A percentile compares a stretch with the other conserved stretches of the same genome.
These are phyloP conservation scores for Macropus fuliginosus DNA, from an alignment of 2,797 vertebrate species.

Conservation along the genomic window DNA sequence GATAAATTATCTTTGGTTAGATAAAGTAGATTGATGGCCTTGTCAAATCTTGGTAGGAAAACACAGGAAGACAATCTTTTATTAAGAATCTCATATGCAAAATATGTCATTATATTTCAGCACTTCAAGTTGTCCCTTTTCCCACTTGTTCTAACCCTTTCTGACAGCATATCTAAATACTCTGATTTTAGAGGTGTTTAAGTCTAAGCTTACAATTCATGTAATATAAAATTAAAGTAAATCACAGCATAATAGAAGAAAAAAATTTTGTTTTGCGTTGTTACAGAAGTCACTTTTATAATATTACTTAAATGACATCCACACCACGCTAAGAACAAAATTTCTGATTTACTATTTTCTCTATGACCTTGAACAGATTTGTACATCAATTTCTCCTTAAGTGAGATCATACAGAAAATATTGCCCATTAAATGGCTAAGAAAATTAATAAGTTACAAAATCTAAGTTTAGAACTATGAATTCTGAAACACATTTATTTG, in stretches of 20 bases:
- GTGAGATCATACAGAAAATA: neutral
- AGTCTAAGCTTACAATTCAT: constrained; percentile 2
- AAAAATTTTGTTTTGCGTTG: neutral
- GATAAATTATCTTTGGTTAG: neutral
- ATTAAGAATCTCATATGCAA: neutral
- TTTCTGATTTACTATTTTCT: neutral
- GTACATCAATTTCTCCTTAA: neutral
- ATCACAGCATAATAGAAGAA: neutral
- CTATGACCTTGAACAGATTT: neutral
- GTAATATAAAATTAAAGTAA: neutral
- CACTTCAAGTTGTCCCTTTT: neutral
- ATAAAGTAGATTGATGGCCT: constrained; percentile 37
- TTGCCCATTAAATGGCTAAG: neutral
- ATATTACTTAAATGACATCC: neutral
- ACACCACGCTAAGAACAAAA: neutral
- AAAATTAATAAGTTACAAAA: neutral
- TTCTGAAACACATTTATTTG: neutral
- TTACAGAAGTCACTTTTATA: neutral
- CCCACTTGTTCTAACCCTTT: neutral
- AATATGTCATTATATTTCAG: constrained; percentile 28
- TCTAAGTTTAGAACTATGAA: neutral
- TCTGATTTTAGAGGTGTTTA: neutral
- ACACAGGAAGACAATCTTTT: constrained; percentile 1
- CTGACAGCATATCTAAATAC: neutral
- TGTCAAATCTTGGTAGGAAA: constrained; percentile 24